Percentiles rank a stretch among this genome's conserved stretches.
Conservation (phyloP, 2,888 invertebrate species). For the Caenorhabditis becei region DNA sequence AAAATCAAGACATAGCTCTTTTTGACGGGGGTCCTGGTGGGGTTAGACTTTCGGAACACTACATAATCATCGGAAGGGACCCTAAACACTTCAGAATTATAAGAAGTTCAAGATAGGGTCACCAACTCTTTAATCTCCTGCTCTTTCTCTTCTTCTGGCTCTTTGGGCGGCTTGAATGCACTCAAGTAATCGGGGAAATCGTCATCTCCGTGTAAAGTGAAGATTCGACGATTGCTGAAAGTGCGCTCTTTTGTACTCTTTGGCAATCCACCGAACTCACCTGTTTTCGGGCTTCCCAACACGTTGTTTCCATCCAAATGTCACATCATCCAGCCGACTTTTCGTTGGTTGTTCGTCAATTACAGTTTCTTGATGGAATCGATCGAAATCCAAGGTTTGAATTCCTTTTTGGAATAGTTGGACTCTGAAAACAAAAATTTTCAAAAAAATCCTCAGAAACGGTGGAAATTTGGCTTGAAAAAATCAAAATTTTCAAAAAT, state of each 20-base stretch:
- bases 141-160: background rate
- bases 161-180: conserved; percentile 9
- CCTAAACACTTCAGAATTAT: conserved; percentile 1
- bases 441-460: background rate
- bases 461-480: too few species aligned
- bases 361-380: conserved; percentile 27
- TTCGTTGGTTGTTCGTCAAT: conserved; percentile 37
- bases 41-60: conserved; percentile 8
- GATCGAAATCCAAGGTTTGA: conserved; percentile 47
- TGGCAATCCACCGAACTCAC: conserved; percentile 22
- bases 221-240: conserved; percentile 47
- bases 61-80: conserved; percentile 26
- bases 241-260: background rate
- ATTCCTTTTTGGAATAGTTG: conserved; percentile 54
- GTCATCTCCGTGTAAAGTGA: conserved; percentile 31
- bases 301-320: conserved; percentile 42
- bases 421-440: conserved; percentile 31
- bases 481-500: background rate
- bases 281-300: conserved; percentile 32
- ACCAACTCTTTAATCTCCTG: too few species aligned
- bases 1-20: conserved; percentile 36
- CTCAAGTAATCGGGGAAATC: conserved; percentile 39
- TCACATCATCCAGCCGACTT: conserved; percentile 42
- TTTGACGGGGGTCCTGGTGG: conserved; percentile 3
- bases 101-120: too few species aligned